Conservation (phyloP, 1,140 invertebrate genomes). For the Drosophila funebris region DNA sequence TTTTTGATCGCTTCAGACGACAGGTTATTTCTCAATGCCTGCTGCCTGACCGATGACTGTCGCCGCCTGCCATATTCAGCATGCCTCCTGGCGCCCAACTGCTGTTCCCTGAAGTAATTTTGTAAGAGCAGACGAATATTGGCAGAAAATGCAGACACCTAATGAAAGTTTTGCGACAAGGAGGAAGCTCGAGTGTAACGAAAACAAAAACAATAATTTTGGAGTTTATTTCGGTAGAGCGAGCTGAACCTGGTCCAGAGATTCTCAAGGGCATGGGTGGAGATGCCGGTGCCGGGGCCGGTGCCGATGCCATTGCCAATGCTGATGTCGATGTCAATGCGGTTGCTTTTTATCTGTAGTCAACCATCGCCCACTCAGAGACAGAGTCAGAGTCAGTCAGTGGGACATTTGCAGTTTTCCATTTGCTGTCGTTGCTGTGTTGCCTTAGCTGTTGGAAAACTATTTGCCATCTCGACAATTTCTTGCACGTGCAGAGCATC, state of each 20-base stretch:
- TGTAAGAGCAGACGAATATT: slow-evolving; percentile 62
- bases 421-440: slow-evolving; percentile 59
- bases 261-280: background rate
- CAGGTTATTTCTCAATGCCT: background rate
- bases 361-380: slow-evolving; percentile 21
- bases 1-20: slow-evolving; percentile 29
- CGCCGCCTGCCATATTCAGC: background rate
- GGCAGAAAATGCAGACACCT: slow-evolving; percentile 77
- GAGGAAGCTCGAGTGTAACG: slow-evolving; percentile 70
- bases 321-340: slow-evolving; percentile 4
- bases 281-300: background rate
- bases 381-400: slow-evolving; percentile 48
- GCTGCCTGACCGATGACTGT: background rate
- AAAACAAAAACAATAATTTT: slow-evolving; percentile 82
- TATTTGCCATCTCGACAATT: slow-evolving; percentile 82
- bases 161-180: slow-evolving; percentile 81
- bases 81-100: background rate
- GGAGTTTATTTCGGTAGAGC: slow-evolving; percentile 52
- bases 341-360: slow-evolving; percentile 15
- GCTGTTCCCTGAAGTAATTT: slow-evolving; percentile 71
- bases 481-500: slow-evolving; percentile 76
- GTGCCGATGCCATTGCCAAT: no score
- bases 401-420: slow-evolving; percentile 78
- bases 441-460: slow-evolving; percentile 66
- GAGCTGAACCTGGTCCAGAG: slow-evolving; percentile 6